Evolutionary conservation across 2,113 vertebrate genomes (phyloP).

Genomic region (rat (Rattus norvegicus)): DNA sequence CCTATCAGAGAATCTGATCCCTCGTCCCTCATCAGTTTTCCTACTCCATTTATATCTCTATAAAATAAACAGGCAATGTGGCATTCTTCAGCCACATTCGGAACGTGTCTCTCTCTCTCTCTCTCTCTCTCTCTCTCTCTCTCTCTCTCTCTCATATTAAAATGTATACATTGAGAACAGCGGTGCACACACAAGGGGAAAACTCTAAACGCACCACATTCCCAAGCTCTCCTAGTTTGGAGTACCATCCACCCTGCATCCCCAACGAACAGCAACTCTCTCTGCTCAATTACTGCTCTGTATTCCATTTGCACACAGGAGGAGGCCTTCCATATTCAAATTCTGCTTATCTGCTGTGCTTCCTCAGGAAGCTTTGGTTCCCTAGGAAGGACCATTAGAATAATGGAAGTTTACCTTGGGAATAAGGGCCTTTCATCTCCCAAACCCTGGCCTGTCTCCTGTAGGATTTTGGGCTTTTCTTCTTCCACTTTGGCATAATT

Average conservation of each 20-base stretch:
- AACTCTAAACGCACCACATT: neutral
- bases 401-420: constrained; percentile 62
- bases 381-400: constrained; percentile 62
- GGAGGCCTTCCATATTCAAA: neutral
- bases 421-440: constrained; percentile 67
- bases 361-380: constrained; percentile 51
- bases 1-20: neutral
- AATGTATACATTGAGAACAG: neutral
- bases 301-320: constrained; percentile 42
- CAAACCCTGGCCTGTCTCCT: constrained; percentile 67
- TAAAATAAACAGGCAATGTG: neutral
- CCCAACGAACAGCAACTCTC: neutral
- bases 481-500: constrained; percentile 69
- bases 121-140: neutral
- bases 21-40: neutral
- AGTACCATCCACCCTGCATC: too few species aligned
- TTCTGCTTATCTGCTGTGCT: constrained; percentile 54
- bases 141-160: neutral
- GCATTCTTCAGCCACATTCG: neutral
- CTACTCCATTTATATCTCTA: neutral
- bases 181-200: neutral
- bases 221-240: neutral
- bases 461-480: constrained; percentile 11
- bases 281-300: constrained; percentile 36
- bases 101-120: neutral